Evolutionary conservation across 1,140 invertebrate species (phyloP), one percentile per base, ranked within the genome.

Genomic region (Dinoponera quadriceps): DNA sequence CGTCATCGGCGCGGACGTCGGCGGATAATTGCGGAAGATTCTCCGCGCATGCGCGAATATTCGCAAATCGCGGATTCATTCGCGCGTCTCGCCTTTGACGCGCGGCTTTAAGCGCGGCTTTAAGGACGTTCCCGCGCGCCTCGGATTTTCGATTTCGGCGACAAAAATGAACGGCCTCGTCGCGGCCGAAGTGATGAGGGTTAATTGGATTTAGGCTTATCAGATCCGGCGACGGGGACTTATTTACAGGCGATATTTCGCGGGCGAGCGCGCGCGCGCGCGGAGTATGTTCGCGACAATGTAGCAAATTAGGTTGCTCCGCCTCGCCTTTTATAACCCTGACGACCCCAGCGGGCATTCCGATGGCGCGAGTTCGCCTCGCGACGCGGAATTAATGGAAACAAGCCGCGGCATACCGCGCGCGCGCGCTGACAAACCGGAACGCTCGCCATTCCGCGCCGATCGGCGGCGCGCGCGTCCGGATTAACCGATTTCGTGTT

Each of bases 361-460:
- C 81, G 7, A 80, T 65, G 81, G 81, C 81, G 74, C 85, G 85
- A 74, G 73, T 74, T 80, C 18, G 72, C 57, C 60, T 63, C 55
- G 85, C 92, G 91, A 92, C 91, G 90, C 91, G 89, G 38, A 93
- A 93, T 93, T 93, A 93, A 93, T 93, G 91, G 91, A 93, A 93
- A 93, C 92, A 93, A 89, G 90, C 89, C 90, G 90, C 88, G 90
- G 90, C 86, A 85, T 75, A 88, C 82, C 86, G 84, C 82, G 65
- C 87, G 88, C 88, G 65, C 88, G 65, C 29, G 75, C 91, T 92
- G 92, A 93, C 93, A 93, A 93, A 92, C 85, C 90, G 90, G 89
- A 91, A 92, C 90, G 88, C 88, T 82, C 77, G 71, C 85, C 60
- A 82, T 83, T 90, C 60, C 63, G 20, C 78, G 49, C 22, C 74